phyloP scores from a whole-genome alignment of 2,113 vertebrate species.

The Melanerpes formicivorus region DNA sequence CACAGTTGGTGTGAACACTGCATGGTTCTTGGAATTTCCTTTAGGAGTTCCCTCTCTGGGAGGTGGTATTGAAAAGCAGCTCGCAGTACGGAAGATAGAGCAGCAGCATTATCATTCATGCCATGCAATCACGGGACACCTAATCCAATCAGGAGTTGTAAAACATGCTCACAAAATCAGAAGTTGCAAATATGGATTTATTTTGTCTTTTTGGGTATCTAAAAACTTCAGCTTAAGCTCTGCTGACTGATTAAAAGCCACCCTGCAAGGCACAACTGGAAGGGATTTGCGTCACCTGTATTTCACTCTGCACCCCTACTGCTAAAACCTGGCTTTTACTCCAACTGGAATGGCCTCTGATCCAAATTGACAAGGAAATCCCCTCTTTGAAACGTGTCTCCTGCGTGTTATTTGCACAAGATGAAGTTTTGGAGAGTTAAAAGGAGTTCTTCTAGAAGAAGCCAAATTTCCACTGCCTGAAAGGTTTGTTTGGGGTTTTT shows the following conservation, averaged over 20 bases:
- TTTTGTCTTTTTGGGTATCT: not conserved
- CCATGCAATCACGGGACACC: conserved; percentile 62
- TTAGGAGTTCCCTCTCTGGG: not conserved
- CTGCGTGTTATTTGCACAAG: not conserved
- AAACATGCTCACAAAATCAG: conserved; percentile 60
- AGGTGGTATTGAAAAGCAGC: conserved; percentile 1
- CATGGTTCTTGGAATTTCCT: not conserved
- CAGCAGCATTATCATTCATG: conserved; percentile 15
- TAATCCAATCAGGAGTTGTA: not conserved
- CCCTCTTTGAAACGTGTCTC: not conserved
- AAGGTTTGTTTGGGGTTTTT: not conserved
- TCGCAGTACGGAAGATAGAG: not conserved
- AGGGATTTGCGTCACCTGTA: not conserved
- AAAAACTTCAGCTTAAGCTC: not conserved
- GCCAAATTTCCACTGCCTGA: conserved; percentile 62
- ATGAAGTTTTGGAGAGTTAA: not conserved
- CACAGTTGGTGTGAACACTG: not conserved
- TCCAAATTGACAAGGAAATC: not conserved
- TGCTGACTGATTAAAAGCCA: not conserved
- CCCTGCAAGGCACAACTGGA: not conserved
- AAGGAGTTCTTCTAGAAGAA: not conserved
- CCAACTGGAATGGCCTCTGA: not conserved
- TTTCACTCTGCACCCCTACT: not conserved
- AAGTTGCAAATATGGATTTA: conserved; percentile 46
- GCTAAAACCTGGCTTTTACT: not conserved